Evolutionary conservation across 2,888 invertebrate genomes (phyloP), one percentile per base, ranked within the genome.

Genomic region (Erannis defoliaria): DNA sequence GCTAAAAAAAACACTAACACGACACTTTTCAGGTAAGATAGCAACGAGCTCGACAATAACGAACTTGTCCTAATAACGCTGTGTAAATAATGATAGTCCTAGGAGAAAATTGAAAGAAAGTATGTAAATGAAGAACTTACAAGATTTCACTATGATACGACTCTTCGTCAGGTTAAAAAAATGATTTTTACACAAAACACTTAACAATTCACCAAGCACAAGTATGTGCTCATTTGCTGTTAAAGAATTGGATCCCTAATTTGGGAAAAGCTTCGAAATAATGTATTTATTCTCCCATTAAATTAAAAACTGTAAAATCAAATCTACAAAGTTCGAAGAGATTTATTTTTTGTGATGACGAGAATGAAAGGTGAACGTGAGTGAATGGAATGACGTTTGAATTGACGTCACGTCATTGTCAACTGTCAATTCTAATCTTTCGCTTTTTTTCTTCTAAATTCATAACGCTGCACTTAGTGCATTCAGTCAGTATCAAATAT

Each of bases 141-240:
- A 29, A 26, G 9, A 45, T 26, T 45, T 29, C 26, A 29, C 26
- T 45, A 10, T n/a, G 5, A 29, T 4, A 16, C 45, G 10, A 9
- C 23, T 45, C 16, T 16, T 16, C 0, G 45, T 0, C 42, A 42
- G 21, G 16, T n/a, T 5, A 6, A 21, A 42, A 2, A 12, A 45
- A 9, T 26, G 29, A 29, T 45, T 45, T 14, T 45, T 16, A 26
- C 26, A 45, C 45, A 43, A 8, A 14, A 23, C 45, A 29, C 26
- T 45, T 12, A 23, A 23, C 14, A 43, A 1, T 5, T 23, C 1
- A 14, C 26, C 9, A 16, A 14, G n/a, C n/a, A n/a, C n/a, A n/a
- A n/a, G n/a, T n/a, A n/a, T n/a, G n/a, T n/a, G n/a, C n/a, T n/a
- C n/a, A n/a, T n/a, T 45, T 29, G 29, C 26, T 42, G 29, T 9